phyloP scores from a whole-genome alignment of 2,888 invertebrate species.

The Dioctria rufipes region DNA sequence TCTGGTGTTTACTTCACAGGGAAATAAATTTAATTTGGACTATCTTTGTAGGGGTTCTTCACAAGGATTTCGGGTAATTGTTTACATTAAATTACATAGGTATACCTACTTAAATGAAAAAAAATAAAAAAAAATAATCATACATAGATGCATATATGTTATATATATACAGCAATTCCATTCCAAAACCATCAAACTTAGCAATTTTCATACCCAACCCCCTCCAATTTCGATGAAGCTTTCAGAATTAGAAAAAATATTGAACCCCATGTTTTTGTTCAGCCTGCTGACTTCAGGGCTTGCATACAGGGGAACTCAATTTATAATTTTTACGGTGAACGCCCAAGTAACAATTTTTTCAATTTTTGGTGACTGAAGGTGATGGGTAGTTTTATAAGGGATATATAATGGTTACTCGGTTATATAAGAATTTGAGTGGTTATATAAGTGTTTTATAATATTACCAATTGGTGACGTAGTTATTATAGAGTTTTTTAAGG shows the following conservation, averaged over 20 bases:
- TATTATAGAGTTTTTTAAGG: too few species aligned
- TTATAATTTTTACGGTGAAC: too few species aligned
- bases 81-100: background rate
- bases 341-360: too few species aligned
- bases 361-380: too few species aligned
- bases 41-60: constrained; percentile 81
- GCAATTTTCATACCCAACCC: background rate
- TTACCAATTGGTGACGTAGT: too few species aligned
- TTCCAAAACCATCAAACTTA: background rate
- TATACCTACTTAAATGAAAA: background rate
- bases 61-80: constrained; percentile 79
- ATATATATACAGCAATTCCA: too few species aligned
- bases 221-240: too few species aligned
- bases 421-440: too few species aligned
- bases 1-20: constrained; percentile 76
- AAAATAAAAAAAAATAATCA: background rate
- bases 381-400: too few species aligned
- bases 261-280: background rate
- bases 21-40: constrained; percentile 77
- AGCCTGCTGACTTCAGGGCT: background rate
- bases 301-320: background rate
- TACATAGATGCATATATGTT: too few species aligned
- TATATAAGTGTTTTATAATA: too few species aligned
- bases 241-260: background rate
- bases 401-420: too few species aligned